These are phyloP conservation scores for Drosophila pruinosa DNA, from an alignment of 1,140 invertebrate species.

Conservation along the genomic window DNA sequence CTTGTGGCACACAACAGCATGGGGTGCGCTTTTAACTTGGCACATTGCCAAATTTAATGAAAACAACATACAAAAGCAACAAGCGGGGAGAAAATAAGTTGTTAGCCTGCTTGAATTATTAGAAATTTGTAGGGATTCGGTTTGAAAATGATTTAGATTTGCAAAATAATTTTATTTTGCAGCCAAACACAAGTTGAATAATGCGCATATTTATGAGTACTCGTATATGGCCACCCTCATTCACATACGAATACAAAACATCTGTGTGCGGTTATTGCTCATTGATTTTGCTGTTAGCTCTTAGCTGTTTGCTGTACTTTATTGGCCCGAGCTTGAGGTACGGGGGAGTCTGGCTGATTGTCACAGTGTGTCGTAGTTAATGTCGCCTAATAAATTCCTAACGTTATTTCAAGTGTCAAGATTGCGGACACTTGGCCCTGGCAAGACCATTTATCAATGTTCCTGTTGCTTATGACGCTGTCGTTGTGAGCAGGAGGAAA, in stretches of 20 bases:
- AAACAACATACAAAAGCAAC: slow-evolving; percentile 9
- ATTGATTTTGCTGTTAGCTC: slow-evolving; percentile 25
- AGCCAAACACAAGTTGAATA: slow-evolving; percentile 36
- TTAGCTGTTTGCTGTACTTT: slow-evolving; percentile 11
- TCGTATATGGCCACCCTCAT: not conserved
- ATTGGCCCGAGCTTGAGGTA: not conserved
- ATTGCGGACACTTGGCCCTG: slow-evolving; percentile 57
- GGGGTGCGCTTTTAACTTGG: not conserved
- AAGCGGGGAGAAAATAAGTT: not conserved
- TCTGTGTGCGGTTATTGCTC: slow-evolving; percentile 24
- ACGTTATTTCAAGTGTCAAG: slow-evolving; percentile 62
- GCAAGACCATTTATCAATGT: slow-evolving; percentile 57
- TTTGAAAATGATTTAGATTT: not conserved
- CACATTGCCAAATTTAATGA: slow-evolving; percentile 21
- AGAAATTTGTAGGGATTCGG: not conserved
- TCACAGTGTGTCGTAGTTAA: slow-evolving; percentile 35
- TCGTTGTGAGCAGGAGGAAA: not conserved
- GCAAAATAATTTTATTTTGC: slow-evolving; percentile 20
- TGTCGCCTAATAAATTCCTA: slow-evolving; percentile 66
- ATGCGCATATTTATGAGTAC: slow-evolving; percentile 61
- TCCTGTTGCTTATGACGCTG: slow-evolving; percentile 25
- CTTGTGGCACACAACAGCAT: slow-evolving; percentile 27
- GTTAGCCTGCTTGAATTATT: slow-evolving; percentile 12
- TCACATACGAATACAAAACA: not conserved
- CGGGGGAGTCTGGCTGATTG: slow-evolving; percentile 13